These are phyloP conservation scores for Petrolisthes cinctipes DNA, from an alignment of 2,888 invertebrate species.

Conservation along the genomic window DNA sequence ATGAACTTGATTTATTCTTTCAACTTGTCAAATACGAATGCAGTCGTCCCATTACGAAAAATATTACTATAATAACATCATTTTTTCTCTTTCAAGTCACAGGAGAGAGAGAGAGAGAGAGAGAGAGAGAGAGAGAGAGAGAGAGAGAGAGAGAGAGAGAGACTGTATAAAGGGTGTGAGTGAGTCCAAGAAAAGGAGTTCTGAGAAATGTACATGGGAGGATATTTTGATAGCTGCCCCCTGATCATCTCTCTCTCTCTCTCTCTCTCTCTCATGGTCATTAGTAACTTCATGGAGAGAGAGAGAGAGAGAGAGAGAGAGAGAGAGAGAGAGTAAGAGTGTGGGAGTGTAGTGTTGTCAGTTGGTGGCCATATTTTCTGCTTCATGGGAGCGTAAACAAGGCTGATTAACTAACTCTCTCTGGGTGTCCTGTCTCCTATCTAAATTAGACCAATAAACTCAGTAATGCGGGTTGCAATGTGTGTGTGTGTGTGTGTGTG, in stretches of 20 bases:
- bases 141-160: constrained; percentile 18
- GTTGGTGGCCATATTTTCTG: constrained; percentile 10
- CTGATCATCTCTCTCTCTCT: too few species aligned
- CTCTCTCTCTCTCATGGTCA: too few species aligned
- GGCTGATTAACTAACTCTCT: neutral
- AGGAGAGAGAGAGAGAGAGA: neutral
- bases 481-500: neutral
- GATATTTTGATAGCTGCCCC: too few species aligned
- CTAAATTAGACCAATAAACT: neutral
- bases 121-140: constrained; percentile 18
- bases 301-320: neutral
- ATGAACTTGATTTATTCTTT: too few species aligned
- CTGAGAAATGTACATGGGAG: too few species aligned
- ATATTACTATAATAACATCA: too few species aligned
- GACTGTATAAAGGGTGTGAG: too few species aligned
- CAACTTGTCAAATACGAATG: too few species aligned
- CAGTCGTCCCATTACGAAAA: too few species aligned
- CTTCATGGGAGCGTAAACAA: constrained; percentile 4
- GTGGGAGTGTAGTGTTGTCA: constrained; percentile 8
- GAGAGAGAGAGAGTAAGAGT: constrained; percentile 1
- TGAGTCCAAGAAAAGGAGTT: too few species aligned
- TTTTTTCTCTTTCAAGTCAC: too few species aligned
- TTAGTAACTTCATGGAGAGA: neutral
- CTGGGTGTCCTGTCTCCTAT: neutral
- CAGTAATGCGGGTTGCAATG: neutral